A percentile compares a stretch with the other conserved stretches of the same genome.
Conservation (phyloP, 2,797 vertebrate species). For the Oceanodroma leucorhoa region DNA sequence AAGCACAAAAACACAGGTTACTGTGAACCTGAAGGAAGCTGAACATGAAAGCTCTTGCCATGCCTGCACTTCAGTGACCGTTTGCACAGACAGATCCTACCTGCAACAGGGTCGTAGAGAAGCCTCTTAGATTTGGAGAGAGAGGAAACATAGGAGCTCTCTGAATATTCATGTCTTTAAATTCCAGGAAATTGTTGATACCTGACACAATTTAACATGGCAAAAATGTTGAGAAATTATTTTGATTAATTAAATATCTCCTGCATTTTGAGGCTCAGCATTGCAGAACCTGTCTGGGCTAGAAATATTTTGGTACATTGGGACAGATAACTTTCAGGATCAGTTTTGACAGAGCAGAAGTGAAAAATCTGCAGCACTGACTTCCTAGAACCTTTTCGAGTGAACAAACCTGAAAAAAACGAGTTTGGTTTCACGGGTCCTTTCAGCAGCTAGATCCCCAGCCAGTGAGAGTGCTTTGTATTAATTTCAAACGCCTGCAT, state of each 20-base stretch:
- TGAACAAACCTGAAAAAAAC: neutral
- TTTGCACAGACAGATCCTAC: neutral
- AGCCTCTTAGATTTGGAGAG: neutral
- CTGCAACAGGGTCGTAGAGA: neutral
- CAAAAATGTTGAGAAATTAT: neutral
- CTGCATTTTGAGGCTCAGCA: neutral
- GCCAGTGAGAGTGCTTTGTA: neutral
- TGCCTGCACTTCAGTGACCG: neutral
- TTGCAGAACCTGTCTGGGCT: neutral
- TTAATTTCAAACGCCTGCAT: constrained; percentile 38
- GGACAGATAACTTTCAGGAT: neutral
- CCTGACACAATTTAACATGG: neutral
- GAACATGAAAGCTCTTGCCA: neutral
- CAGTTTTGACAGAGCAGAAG: neutral
- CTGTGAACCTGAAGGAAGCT: neutral
- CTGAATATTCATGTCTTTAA: neutral
- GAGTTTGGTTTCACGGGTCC: neutral
- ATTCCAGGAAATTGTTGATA: neutral
- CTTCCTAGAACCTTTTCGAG: neutral
- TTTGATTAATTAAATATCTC: neutral
- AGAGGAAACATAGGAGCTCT: neutral
- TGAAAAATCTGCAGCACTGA: neutral
- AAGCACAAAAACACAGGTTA: neutral
- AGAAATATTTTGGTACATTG: neutral
- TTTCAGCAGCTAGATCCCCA: neutral